Evolutionary conservation across 2,797 vertebrate species (phyloP).

Genomic region (Chanos chanos): DNA sequence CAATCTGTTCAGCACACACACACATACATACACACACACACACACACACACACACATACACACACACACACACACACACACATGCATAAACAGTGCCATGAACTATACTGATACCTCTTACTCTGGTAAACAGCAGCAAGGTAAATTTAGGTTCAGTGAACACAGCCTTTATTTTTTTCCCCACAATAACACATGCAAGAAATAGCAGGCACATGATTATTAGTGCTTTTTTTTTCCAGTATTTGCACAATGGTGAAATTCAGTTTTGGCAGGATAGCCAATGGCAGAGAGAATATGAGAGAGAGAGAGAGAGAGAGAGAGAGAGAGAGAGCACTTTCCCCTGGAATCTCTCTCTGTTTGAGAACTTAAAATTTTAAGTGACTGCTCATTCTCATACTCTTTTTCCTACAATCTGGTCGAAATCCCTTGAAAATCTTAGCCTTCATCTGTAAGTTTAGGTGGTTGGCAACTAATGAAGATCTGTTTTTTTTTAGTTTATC

Average conservation of each 20-base stretch:
- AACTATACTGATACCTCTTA: background rate
- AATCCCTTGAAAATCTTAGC: conserved; percentile 77
- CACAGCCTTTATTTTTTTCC: background rate
- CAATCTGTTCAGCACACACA: conserved; percentile 38
- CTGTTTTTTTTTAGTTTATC: conserved; percentile 87
- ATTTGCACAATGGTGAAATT: background rate
- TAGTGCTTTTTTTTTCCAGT: conserved; percentile 6
- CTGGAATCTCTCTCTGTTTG: no score
- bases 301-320: background rate
- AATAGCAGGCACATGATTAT: background rate
- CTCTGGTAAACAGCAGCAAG: background rate
- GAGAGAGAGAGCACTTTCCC: no score
- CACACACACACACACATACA: no score
- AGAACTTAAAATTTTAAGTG: conserved; percentile 63
- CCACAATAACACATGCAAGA: background rate
- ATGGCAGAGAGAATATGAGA: background rate
- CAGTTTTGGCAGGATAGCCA: background rate
- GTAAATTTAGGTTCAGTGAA: background rate
- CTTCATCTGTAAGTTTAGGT: conserved; percentile 81
- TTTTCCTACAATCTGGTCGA: conserved; percentile 77
- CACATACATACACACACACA: conserved; percentile 1
- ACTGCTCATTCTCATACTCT: conserved; percentile 72
- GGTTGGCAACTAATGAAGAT: conserved; percentile 90
- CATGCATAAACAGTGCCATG: background rate
- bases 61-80: background rate